Evolutionary conservation across 2,113 vertebrate species (phyloP).

Genomic region (Calyptommatus sinebrachiatus): DNA sequence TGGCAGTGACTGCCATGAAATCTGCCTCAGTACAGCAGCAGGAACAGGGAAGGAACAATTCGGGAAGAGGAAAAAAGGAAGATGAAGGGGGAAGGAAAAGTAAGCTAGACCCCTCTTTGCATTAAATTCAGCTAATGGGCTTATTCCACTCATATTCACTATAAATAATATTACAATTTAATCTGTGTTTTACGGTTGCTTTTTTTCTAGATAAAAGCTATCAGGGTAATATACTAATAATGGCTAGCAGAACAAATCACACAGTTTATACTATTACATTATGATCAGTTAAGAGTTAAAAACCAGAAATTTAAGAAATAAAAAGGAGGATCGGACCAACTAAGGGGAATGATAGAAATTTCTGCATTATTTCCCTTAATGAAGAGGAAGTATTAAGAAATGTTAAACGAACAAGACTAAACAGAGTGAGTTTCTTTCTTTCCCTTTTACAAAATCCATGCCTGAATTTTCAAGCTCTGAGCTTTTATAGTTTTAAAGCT

Average conservation of each 20-base stretch:
- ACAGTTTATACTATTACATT: constrained; percentile 14
- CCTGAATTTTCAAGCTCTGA: constrained; percentile 54
- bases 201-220: neutral
- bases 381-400: constrained; percentile 14
- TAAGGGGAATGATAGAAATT: constrained; percentile 16
- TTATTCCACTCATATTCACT: too few relatives aligned
- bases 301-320: neutral
- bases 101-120: too few relatives aligned
- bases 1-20: too few relatives aligned
- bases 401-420: neutral
- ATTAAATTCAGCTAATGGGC: too few relatives aligned
- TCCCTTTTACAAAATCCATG: neutral
- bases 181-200: neutral
- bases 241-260: neutral
- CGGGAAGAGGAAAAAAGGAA: too few relatives aligned
- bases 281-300: neutral
- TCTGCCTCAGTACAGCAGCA: too few relatives aligned
- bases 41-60: too few relatives aligned
- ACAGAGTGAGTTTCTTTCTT: constrained; percentile 14
- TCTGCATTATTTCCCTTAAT: constrained; percentile 29
- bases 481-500: constrained; percentile 59
- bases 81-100: too few relatives aligned
- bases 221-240: constrained; percentile 7
- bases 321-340: constrained; percentile 5
- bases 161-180: too few relatives aligned